These are phyloP conservation scores for Eulimnadia texana DNA, from an alignment of 1,140 invertebrate genomes.

Conservation along the genomic window DNA sequence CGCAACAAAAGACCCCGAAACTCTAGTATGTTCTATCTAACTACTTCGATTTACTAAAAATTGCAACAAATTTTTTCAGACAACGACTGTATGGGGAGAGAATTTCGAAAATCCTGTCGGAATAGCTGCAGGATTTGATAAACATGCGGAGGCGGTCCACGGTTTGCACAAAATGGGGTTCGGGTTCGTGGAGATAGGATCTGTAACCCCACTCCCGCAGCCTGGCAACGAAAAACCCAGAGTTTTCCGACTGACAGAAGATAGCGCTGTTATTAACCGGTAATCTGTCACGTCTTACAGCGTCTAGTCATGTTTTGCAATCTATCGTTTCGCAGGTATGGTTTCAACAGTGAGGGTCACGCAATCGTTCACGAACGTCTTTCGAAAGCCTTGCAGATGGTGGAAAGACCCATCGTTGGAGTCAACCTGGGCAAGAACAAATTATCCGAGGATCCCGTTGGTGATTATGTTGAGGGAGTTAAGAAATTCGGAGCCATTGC, in stretches of 20 bases:
- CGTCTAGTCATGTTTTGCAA: too few species aligned
- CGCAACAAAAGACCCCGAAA: slow-evolving; percentile 37
- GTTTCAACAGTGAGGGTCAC: slow-evolving; percentile 94
- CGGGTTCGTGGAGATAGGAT: slow-evolving; percentile 92
- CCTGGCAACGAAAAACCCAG: slow-evolving; percentile 80
- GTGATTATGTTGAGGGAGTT: slow-evolving; percentile 72
- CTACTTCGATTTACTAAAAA: neutral
- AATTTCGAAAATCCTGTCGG: slow-evolving; percentile 79
- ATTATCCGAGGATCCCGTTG: slow-evolving; percentile 47
- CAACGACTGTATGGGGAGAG: slow-evolving; percentile 50
- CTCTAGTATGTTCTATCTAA: slow-evolving; percentile 37
- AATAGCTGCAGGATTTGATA: slow-evolving; percentile 95
- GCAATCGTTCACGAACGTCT: slow-evolving; percentile 49
- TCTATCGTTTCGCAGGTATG: slow-evolving; percentile 44
- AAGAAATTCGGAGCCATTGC: slow-evolving; percentile 54
- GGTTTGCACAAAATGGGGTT: slow-evolving; percentile 76
- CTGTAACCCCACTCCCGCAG: slow-evolving; percentile 85
- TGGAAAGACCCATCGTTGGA: slow-evolving; percentile 40
- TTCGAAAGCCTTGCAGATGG: slow-evolving; percentile 34
- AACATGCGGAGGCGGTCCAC: slow-evolving; percentile 78
- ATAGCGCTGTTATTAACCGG: slow-evolving; percentile 87
- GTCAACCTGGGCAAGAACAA: slow-evolving; percentile 96
- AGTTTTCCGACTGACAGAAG: slow-evolving; percentile 71
- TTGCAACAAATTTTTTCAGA: slow-evolving; percentile 30
- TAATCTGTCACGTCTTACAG: too few species aligned